Base-by-base conservation (phyloP, 2,888 invertebrate species). In the Gastracanthus pulcherrimus region DNA sequence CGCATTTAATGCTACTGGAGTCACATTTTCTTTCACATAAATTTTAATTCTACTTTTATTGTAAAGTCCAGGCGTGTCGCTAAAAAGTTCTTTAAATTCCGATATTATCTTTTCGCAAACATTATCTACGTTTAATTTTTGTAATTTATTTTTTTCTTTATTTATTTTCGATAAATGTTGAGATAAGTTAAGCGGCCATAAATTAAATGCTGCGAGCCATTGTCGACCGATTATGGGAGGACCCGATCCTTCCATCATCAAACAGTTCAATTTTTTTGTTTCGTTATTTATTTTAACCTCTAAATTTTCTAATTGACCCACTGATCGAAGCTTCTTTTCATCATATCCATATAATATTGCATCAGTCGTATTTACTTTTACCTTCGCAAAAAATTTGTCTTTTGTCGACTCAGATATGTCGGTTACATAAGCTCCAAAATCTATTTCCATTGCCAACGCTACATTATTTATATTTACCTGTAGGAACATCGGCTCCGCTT, bases 1-100 rank as follows among this genome's bases (percentile, higher is more conserved):
- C n/a, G 84, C 81, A 80, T 84, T 85, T 3, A 72, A 38, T 16
- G 75, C 72, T 3, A 80, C 48, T 0, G 82, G 83, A 23, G 38
- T 74, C 38, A 67, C 16, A 72, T 80, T 74, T n/a, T 77, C 74
- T 74, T 75, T 80, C 62, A 77, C 19, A 34, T 82, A 45, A 19
- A 83, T 69, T 51, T 70, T 75, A 3, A 64, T 48, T n/a, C 34
- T 81, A 13, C 81, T 51, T 62, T 81, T 83, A 34, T 75, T 84
- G 51, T 69, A 83, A 11, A 78, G 4, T 1, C 78, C 83, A 0
- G 81, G 79, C 2, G 67, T 34, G n/a, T 58, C 60, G 16, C 26
- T 51, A 60, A 83, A 83, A 13, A 83, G 66, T 16, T 11, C 45
- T 38, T 29, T 11, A 45, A 48, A 83, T 29, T 74, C 41, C 16